Evolutionary conservation across 2,113 vertebrate species (phyloP), one percentile per base, ranked within the genome.

Genomic region (Scophthalmus maximus): DNA sequence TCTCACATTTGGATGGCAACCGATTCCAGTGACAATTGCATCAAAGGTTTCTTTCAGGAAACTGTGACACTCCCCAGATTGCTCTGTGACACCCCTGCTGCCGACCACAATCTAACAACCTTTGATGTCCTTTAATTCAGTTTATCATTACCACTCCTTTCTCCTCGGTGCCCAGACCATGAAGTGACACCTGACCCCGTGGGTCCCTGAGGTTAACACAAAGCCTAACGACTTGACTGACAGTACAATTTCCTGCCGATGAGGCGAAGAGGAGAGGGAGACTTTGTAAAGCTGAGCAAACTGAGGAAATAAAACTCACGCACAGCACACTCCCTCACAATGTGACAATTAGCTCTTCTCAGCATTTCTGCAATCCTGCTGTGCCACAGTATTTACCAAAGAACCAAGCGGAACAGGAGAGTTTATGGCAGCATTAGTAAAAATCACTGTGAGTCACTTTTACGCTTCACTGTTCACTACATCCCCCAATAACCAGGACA

Each of bases 121-220:
- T 75, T 83, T 88, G 81, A 87, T 89, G 2, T 6, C 50, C 66
- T 77, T 76, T 87, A 82, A 86, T 34, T 3, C 69, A 55, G 42
- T 79, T 76, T 64, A 78, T 46, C 3, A 78, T 79, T 57, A 75
- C 74, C 64, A 34, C 71, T 27, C 30, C 30, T 64, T 25, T 27
- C 32, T 60, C 53, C n/a, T 53, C 65, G 23, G 70, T 29, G 47
- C 50, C 51, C 30, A 36, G 59, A 68, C 46, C 3, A 20, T 27
- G 22, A 60, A 40, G 66, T 68, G 59, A 20, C 81, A 74, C 72
- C 74, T 85, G 78, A 83, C 75, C 85, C 17, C 3, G 6, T 8
- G 25, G 52, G 18, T 62, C 78, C 46, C 38, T 0, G 20, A 73
- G 79, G 87, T 76, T 55, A 77, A 76, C 67, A 44, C 57, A 78